Base-by-base conservation (phyloP, 2,797 vertebrate species). In the Danio choprae region DNA sequence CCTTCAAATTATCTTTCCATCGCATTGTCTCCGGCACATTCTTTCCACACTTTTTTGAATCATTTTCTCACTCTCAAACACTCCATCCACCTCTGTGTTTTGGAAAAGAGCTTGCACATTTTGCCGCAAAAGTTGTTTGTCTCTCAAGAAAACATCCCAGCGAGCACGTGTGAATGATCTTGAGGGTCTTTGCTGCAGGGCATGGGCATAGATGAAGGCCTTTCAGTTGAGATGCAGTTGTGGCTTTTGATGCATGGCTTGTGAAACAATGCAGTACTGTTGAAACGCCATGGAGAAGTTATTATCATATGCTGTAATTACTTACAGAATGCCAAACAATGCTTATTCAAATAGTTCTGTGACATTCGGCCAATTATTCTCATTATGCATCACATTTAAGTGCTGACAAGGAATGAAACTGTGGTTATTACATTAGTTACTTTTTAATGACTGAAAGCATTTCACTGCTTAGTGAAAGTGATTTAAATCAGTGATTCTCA, bases 311-410 rank as follows among this genome's bases (percentile, higher is more conserved):
- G 56, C 74, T 16, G 13, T 84, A 74, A 78, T 81, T 80, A 76
- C 72, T 77, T 60, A 78, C 74, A 85, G 81, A 80, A 79, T 51
- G 6, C 68, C 62, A 78, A 81, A 69, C 68, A 60, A 18, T 62
- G 29, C 6, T 72, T 72, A 73, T 83, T 77, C 43, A 73, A 75
- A 53, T 46, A 59, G 15, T 20, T 56, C 13, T 51, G 38, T 59
- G 13, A 69, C 18, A 16, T 80, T 53, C 53, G 48, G 64, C 68
- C 44, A 70, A 40, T 81, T 55, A 65, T 65, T 40, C 7, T 53
- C 12, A 41, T 51, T 40, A 15, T 74, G 7, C 44, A 48, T 51
- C 29, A 15, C 38, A 41, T 41, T 7, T 16, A 70, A 74, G 38
- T 65, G 13, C 38, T 29, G 38, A 11, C 44, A 51, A n/a, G 12